Conservation (phyloP, 2,888 invertebrate genomes). For the Zeuzera pyrina region DNA sequence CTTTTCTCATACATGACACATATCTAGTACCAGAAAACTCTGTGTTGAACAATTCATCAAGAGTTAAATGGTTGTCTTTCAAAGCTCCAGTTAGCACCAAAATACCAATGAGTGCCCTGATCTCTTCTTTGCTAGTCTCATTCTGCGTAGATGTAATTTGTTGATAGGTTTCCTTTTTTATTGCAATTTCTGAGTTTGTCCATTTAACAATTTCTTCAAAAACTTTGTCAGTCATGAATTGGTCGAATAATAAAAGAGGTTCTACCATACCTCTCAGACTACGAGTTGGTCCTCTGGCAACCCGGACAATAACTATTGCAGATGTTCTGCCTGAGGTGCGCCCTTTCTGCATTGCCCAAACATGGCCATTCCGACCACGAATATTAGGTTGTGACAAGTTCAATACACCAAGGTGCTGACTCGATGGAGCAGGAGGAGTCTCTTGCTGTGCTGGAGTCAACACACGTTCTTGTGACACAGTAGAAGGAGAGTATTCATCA, state of each 20-base stretch:
- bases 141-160: constrained; percentile 6
- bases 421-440: no score
- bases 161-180: constrained; percentile 5
- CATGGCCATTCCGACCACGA: constrained; percentile 12
- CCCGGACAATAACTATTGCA: constrained; percentile 12
- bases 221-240: constrained; percentile 6
- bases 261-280: constrained; percentile 8
- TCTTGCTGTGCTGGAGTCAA: no score
- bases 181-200: constrained; percentile 8
- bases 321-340: constrained; percentile 12
- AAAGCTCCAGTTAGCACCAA: constrained; percentile 11
- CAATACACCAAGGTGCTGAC: no score
- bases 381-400: constrained; percentile 14
- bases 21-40: constrained; percentile 15
- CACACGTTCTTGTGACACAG: no score
- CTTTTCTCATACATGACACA: constrained; percentile 11
- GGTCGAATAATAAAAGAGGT: constrained; percentile 9
- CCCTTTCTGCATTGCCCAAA: constrained; percentile 14
- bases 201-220: constrained; percentile 8
- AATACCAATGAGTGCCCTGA: constrained; percentile 14
- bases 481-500: constrained; percentile 8
- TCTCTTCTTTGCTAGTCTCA: constrained; percentile 9
- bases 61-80: constrained; percentile 18
- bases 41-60: constrained; percentile 15
- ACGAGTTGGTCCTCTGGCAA: constrained; percentile 12